Percentiles rank a stretch among this genome's conserved stretches.
Conservation (phyloP, 2,113 vertebrate genomes). For the Ictalurus furcatus region DNA sequence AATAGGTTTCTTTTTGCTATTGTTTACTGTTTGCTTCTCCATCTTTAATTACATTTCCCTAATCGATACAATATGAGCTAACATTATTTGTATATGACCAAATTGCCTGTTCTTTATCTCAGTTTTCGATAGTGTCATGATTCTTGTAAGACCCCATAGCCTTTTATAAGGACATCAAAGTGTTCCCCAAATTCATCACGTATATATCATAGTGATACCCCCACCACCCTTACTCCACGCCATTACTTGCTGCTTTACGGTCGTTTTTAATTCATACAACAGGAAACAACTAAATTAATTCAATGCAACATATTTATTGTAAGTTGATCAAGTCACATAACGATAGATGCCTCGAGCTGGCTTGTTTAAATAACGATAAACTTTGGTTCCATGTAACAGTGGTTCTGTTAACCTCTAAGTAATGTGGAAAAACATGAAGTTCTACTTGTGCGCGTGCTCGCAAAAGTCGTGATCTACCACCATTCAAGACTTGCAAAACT, state of each 20-base stretch:
- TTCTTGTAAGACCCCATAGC: not conserved
- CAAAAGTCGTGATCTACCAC: not conserved
- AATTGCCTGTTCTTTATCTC: not conserved
- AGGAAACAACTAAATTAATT: not conserved
- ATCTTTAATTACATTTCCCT: slow-evolving; percentile 1
- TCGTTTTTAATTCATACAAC: too few species aligned
- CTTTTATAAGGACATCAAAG: not conserved
- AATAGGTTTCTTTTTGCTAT: too few species aligned
- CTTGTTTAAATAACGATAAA: not conserved
- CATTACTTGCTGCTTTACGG: too few species aligned
- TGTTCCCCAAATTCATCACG: not conserved
- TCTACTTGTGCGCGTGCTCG: not conserved
- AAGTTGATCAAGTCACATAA: not conserved
- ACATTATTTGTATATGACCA: not conserved
- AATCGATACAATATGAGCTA: not conserved
- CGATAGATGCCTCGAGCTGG: not conserved
- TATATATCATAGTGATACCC: not conserved
- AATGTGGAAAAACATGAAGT: not conserved
- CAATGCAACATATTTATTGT: not conserved
- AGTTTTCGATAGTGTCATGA: not conserved
- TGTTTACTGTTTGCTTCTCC: not conserved
- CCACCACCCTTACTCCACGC: too few species aligned
- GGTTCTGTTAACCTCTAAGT: not conserved
- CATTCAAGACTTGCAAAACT: not conserved
- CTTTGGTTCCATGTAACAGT: not conserved